Evolutionary conservation across 2,113 vertebrate genomes (phyloP).

Genomic region (Siniperca chuatsi): DNA sequence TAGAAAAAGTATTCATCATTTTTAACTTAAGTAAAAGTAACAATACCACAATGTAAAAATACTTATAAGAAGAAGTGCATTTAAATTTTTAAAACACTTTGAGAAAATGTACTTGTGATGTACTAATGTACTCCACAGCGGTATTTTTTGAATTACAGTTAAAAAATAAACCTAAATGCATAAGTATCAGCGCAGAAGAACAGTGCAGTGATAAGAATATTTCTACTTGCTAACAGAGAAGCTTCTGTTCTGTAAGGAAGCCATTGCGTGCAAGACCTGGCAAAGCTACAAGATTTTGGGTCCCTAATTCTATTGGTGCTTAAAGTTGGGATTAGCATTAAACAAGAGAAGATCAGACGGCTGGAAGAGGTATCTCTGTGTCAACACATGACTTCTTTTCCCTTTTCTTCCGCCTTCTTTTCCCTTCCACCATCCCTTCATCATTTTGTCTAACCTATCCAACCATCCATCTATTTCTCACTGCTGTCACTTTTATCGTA

Average conservation of each 20-base stretch:
- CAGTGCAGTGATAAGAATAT: not conserved
- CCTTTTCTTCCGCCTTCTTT: not conserved
- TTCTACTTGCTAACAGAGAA: slow-evolving; percentile 8
- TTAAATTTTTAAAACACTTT: not conserved
- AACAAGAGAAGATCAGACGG: slow-evolving; percentile 70
- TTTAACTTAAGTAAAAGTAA: not conserved
- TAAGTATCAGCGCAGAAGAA: not conserved
- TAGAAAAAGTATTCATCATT: not conserved
- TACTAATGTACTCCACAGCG: not conserved
- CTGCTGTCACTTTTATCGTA: slow-evolving; percentile 19
- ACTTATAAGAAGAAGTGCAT: not conserved
- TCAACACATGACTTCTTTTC: slow-evolving; percentile 25
- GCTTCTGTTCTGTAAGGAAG: slow-evolving; percentile 25
- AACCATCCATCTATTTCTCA: not conserved
- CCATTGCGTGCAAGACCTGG: slow-evolving; percentile 47
- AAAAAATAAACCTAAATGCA: not conserved
- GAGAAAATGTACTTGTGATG: not conserved
- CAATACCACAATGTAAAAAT: not conserved
- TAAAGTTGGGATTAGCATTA: slow-evolving; percentile 64
- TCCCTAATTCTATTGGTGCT: slow-evolving; percentile 56
- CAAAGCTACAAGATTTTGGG: slow-evolving; percentile 43
- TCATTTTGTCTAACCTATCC: not conserved
- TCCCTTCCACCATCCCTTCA: not conserved
- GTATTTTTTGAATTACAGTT: not conserved
- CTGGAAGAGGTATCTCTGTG: slow-evolving; percentile 35